Conservation (phyloP, 2,797 vertebrate genomes). For the Phataginus tricuspis region DNA sequence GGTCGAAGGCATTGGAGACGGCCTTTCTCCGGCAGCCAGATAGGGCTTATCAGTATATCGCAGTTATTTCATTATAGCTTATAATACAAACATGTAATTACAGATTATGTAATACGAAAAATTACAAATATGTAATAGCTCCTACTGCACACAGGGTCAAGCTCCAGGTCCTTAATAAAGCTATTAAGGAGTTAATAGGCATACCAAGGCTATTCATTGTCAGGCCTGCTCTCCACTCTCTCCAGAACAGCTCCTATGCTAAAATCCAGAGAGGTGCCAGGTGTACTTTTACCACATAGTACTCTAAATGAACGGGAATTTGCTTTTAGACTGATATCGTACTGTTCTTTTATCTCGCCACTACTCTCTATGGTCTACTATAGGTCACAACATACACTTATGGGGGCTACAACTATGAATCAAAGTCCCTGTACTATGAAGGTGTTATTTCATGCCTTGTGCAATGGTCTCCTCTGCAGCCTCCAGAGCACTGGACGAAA, state of each 20-base stretch:
- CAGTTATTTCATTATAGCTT: neutral
- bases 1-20: too few relatives aligned
- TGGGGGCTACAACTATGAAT: neutral
- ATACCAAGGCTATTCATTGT: too few relatives aligned
- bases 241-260: neutral
- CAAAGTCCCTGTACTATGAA: too few relatives aligned
- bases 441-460: neutral
- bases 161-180: neutral
- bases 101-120: too few relatives aligned
- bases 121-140: neutral
- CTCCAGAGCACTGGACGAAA: neutral
- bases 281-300: neutral
- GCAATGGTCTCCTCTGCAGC: neutral
- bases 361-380: rapidly evolving
- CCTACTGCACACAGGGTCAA: neutral
- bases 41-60: too few relatives aligned
- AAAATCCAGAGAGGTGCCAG: neutral
- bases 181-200: too few relatives aligned
- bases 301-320: neutral
- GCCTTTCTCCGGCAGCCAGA: too few relatives aligned
- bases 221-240: neutral
- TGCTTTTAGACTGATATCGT: too few relatives aligned
- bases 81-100: too few relatives aligned
- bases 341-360: neutral
- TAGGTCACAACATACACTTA: neutral